phyloP scores from a whole-genome alignment of 2,113 vertebrate genomes.

The Forbesichthys agassizii region DNA sequence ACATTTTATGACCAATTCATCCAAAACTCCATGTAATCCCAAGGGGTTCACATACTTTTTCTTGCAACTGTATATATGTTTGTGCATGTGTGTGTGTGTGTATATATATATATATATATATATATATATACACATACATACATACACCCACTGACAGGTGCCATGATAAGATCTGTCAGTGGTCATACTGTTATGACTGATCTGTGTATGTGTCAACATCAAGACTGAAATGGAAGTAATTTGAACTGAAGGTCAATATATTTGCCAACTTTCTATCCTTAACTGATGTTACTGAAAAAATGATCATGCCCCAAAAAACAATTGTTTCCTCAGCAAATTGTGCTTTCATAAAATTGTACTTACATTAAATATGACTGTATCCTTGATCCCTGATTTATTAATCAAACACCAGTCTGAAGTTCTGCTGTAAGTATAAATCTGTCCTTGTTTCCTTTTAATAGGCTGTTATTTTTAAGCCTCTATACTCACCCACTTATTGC shows the following conservation, averaged over 20 bases:
- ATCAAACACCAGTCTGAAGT: background rate
- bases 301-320: conserved; percentile 22
- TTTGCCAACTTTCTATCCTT: conserved; percentile 37
- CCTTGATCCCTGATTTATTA: conserved; percentile 6
- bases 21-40: too few relatives aligned
- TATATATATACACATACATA: background rate
- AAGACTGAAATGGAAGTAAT: conserved; percentile 18
- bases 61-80: too few relatives aligned
- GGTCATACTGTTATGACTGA: too few relatives aligned
- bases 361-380: conserved; percentile 17
- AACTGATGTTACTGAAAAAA: conserved; percentile 45
- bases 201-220: conserved; percentile 64
- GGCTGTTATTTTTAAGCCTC: background rate
- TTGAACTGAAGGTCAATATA: conserved; percentile 19
- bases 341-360: conserved; percentile 13
- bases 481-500: conserved; percentile 17
- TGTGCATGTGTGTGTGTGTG: background rate
- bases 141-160: too few relatives aligned
- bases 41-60: too few relatives aligned
- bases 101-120: background rate
- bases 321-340: conserved; percentile 16
- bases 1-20: too few relatives aligned
- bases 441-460: conserved; percentile 8
- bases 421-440: background rate
- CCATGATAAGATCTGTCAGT: too few relatives aligned